phyloP scores from a whole-genome alignment of 2,113 vertebrate genomes.

The Plecotus auritus region DNA sequence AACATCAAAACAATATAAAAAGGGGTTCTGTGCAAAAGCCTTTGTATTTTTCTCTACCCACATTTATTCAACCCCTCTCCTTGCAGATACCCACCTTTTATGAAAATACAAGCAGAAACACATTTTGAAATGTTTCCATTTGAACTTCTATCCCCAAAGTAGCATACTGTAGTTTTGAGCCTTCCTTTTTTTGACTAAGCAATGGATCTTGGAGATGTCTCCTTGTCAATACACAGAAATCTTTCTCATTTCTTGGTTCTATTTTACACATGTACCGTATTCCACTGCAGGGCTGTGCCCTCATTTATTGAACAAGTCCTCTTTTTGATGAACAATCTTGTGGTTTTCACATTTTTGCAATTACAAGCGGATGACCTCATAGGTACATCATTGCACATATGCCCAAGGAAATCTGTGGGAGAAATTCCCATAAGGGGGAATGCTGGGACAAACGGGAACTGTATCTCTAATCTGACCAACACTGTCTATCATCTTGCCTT shows the following conservation, averaged over 20 bases:
- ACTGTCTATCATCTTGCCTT: not conserved
- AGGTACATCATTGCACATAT: not conserved
- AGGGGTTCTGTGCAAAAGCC: not conserved
- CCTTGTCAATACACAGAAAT: not conserved
- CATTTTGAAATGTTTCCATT: not conserved
- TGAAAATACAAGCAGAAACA: not conserved
- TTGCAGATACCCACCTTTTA: not conserved
- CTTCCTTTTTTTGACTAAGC: not conserved
- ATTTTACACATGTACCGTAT: not conserved
- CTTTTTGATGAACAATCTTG: not conserved
- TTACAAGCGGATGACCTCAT: not conserved
- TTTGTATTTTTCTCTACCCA: not conserved
- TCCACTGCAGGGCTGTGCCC: not conserved
- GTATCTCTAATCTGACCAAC: not conserved
- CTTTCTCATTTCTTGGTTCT: not conserved
- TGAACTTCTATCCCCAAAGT: not conserved
- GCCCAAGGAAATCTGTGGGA: not conserved
- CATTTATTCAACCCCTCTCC: not conserved
- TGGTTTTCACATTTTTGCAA: not conserved
- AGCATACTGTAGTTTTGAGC: not conserved
- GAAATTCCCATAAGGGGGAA: not conserved
- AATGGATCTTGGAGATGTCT: not conserved
- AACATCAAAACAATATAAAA: not conserved
- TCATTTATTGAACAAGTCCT: not conserved
- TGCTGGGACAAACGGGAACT: not conserved